A percentile compares a stretch with the other conserved stretches of the same genome.
Evolutionary conservation across 2,113 vertebrate species (phyloP).

Genomic region (Clarias macrocephalus): DNA sequence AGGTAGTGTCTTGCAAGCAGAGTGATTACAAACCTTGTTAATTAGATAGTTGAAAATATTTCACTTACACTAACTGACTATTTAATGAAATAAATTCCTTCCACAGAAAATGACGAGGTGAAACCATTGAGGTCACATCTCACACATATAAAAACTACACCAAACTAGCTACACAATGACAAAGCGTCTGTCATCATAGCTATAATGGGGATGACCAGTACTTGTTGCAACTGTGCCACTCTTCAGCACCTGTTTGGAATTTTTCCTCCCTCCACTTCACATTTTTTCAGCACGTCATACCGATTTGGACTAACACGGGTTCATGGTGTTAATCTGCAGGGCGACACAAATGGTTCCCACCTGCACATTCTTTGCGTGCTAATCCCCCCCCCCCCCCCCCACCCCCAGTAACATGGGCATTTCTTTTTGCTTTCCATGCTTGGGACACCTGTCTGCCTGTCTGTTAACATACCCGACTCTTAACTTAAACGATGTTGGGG

Average conservation of each 20-base stretch:
- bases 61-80: background rate
- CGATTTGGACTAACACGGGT: conserved; percentile 1
- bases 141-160: background rate
- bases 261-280: conserved; percentile 22
- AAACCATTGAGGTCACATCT: background rate
- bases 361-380: background rate
- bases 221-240: background rate
- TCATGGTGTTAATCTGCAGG: conserved; percentile 6
- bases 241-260: conserved; percentile 16
- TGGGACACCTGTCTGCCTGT: conserved; percentile 39
- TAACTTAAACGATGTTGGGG: conserved; percentile 7
- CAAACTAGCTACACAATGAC: background rate
- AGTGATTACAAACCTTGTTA: background rate
- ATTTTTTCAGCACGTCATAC: conserved; percentile 8
- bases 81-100: background rate
- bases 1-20: background rate
- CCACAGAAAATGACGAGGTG: background rate
- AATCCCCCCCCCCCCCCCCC: background rate
- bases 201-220: conserved; percentile 9
- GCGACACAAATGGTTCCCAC: conserved; percentile 10
- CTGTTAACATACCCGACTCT: conserved; percentile 34
- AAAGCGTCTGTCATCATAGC: background rate
- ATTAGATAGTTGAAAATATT: background rate
- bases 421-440: conserved; percentile 20
- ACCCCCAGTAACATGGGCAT: conserved; percentile 20